Percentiles rank a stretch among this genome's conserved stretches.
phyloP scores from a whole-genome alignment of 2,888 invertebrate genomes.

The Lottia gigantea region DNA sequence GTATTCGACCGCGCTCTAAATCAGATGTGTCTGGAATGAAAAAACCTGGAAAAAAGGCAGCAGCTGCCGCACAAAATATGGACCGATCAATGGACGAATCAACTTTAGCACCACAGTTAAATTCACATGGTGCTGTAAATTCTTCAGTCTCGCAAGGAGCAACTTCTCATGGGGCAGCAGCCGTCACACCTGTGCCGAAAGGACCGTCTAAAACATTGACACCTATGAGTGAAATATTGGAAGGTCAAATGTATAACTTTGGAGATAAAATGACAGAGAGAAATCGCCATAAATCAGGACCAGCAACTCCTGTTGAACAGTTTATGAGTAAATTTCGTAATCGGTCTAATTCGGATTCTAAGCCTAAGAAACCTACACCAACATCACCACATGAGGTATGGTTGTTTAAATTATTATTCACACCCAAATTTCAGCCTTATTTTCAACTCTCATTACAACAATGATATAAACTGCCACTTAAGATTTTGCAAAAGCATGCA shows the following conservation, averaged over 20 bases:
- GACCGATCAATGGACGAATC: conserved; percentile 55
- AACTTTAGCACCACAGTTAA: conserved; percentile 25
- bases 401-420: not conserved
- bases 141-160: too few relatives aligned
- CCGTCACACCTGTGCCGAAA: not conserved
- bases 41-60: conserved; percentile 51
- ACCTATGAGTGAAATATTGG: conserved; percentile 63
- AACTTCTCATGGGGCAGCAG: not conserved
- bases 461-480: too few relatives aligned
- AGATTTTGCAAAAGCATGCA: too few relatives aligned
- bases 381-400: conserved; percentile 35
- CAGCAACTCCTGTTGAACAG: conserved; percentile 45
- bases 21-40: conserved; percentile 62
- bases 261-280: conserved; percentile 33
- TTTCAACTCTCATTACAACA: too few relatives aligned
- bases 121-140: too few relatives aligned
- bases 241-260: conserved; percentile 50
- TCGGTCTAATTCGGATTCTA: conserved; percentile 59
- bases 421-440: too few relatives aligned
- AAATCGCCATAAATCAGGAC: conserved; percentile 50
- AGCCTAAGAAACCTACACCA: conserved; percentile 43
- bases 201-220: conserved; percentile 39
- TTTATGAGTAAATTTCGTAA: conserved; percentile 56
- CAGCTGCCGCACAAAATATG: conserved; percentile 35
- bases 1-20: conserved; percentile 62